Evolutionary conservation across 2,888 invertebrate genomes (phyloP).

Genomic region (Diploptera punctata): DNA sequence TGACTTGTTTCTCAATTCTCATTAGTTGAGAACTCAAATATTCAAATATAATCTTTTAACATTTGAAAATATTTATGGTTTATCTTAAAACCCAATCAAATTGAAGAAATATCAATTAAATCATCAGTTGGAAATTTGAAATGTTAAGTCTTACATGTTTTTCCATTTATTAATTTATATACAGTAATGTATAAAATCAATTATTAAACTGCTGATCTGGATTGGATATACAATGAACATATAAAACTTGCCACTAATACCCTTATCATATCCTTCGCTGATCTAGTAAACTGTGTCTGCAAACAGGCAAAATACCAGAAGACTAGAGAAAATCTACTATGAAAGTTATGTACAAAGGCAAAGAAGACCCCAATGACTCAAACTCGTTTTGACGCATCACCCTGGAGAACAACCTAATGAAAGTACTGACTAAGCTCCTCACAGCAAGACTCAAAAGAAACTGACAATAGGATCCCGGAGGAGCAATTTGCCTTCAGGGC

Average conservation of each 20-base stretch:
- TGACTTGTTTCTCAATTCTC: too few relatives aligned
- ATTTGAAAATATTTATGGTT: too few relatives aligned
- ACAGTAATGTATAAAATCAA: too few relatives aligned
- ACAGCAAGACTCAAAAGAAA: constrained; percentile 1
- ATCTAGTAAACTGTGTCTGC: not conserved
- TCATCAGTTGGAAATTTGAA: too few relatives aligned
- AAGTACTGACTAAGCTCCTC: not conserved
- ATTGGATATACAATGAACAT: not conserved
- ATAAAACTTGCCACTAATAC: not conserved
- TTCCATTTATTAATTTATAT: too few relatives aligned
- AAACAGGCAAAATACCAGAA: not conserved
- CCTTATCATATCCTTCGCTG: not conserved
- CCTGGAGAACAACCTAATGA: not conserved
- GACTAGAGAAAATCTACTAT: not conserved
- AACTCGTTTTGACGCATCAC: not conserved
- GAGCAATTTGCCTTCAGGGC: constrained; percentile 3
- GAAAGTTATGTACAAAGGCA: not conserved
- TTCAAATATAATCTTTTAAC: too few relatives aligned
- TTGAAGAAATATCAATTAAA: too few relatives aligned
- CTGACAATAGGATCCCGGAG: not conserved
- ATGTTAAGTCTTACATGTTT: too few relatives aligned
- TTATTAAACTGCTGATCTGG: not conserved
- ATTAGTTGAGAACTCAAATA: too few relatives aligned
- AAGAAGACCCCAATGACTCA: not conserved
- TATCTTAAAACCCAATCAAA: too few relatives aligned